A percentile compares a stretch with the other conserved stretches of the same genome.
Conservation (phyloP, 2,113 vertebrate genomes). For the Paracanthobrama guichenoti region DNA sequence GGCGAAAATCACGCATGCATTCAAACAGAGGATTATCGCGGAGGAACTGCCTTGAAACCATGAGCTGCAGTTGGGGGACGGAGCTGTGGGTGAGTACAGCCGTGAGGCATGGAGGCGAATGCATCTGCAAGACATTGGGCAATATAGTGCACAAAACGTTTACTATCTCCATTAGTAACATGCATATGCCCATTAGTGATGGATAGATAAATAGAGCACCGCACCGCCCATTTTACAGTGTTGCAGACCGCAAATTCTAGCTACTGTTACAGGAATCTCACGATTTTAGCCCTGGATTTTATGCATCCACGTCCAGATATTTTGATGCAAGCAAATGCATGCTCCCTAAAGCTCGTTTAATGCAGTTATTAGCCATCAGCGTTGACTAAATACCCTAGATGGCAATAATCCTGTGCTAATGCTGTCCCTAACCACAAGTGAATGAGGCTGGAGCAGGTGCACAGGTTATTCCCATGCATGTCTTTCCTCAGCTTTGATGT, state of each 20-base stretch:
- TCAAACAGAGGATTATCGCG: constrained; percentile 60
- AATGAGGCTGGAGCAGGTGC: constrained; percentile 41
- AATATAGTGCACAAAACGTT: not conserved
- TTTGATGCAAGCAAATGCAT: not conserved
- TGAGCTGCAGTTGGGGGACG: constrained; percentile 77
- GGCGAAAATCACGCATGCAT: constrained; percentile 52
- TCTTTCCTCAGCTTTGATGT: not conserved
- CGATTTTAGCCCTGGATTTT: not conserved
- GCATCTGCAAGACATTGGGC: not conserved
- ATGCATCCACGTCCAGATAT: not conserved
- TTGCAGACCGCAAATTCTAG: not conserved
- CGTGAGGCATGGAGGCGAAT: constrained; percentile 5
- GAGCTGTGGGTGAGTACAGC: constrained; percentile 75
- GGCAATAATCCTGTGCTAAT: constrained; percentile 43
- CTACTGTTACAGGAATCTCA: not conserved
- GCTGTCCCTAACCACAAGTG: constrained; percentile 34
- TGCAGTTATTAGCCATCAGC: constrained; percentile 17
- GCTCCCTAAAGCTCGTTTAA: not conserved
- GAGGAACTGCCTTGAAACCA: constrained; percentile 61
- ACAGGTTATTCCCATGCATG: not conserved
- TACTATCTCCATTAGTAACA: constrained; percentile 13
- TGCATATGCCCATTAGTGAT: constrained; percentile 14
- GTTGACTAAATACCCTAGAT: constrained; percentile 41
- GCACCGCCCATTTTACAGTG: constrained; percentile 49
- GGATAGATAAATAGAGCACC: constrained; percentile 2